Conservation (phyloP, 1,140 invertebrate genomes). For the Trigoniulus corallinus region DNA sequence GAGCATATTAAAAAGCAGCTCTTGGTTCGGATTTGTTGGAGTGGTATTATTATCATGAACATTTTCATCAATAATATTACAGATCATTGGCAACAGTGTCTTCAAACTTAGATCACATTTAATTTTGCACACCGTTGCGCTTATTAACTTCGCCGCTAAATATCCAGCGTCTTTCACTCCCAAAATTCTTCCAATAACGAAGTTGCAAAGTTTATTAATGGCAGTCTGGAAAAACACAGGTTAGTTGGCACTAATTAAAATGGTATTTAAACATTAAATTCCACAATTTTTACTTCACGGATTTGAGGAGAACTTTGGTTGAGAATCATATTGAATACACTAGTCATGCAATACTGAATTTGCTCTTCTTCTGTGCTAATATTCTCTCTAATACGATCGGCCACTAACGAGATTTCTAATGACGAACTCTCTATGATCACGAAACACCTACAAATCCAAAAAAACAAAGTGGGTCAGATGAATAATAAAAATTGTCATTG, state of each 20-base stretch:
- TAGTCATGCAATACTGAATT: constrained; percentile 47
- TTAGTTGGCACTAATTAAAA: constrained; percentile 6
- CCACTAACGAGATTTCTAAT: constrained; percentile 36
- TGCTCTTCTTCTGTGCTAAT: constrained; percentile 51
- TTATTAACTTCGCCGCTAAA: constrained; percentile 48
- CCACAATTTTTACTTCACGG: constrained; percentile 28
- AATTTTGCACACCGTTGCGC: constrained; percentile 44
- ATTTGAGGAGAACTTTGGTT: constrained; percentile 43
- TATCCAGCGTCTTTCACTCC: constrained; percentile 67
- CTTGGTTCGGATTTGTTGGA: constrained; percentile 34
- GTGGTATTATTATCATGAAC: not conserved
- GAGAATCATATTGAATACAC: constrained; percentile 44
- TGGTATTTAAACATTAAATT: not conserved
- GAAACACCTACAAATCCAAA: constrained; percentile 35
- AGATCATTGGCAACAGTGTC: not conserved
- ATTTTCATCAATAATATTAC: not conserved
- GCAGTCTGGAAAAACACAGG: constrained; percentile 40
- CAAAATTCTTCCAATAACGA: constrained; percentile 51
- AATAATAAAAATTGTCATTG: not conserved
- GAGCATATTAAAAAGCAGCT: constrained; percentile 58
- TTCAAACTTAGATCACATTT: constrained; percentile 19
- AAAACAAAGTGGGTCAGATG: not conserved
- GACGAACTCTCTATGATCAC: constrained; percentile 52
- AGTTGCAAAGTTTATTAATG: constrained; percentile 50
- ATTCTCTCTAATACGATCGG: constrained; percentile 35